phyloP scores from a whole-genome alignment of 2,888 invertebrate species.

The Bimastos eiseni region DNA sequence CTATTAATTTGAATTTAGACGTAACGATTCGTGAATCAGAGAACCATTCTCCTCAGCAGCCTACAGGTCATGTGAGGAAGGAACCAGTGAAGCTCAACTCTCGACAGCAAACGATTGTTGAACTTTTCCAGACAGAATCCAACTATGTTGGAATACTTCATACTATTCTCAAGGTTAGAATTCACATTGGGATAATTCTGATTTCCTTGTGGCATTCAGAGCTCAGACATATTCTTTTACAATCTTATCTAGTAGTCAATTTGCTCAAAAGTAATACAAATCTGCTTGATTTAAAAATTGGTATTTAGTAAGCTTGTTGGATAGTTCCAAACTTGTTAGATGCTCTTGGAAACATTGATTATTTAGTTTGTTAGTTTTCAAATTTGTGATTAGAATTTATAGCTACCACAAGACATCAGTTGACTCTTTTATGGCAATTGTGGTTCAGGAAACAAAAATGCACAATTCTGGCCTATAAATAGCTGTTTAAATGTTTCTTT shows the following conservation, averaged over 20 bases:
- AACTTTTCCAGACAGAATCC: slow-evolving; percentile 91
- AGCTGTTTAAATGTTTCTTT: no score
- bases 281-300: neutral
- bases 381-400: no score
- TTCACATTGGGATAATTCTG: neutral
- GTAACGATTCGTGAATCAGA: neutral
- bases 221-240: neutral
- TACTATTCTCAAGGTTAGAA: slow-evolving; percentile 78
- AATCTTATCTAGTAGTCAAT: neutral
- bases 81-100: neutral
- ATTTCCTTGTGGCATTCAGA: neutral
- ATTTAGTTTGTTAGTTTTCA: no score
- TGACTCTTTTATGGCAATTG: no score
- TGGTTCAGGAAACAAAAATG: no score
- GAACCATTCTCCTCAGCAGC: slow-evolving; percentile 4
- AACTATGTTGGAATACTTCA: slow-evolving; percentile 94
- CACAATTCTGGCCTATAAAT: no score
- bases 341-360: no score
- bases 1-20: slow-evolving; percentile 6
- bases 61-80: neutral
- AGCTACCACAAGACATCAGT: no score
- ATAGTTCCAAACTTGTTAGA: no score
- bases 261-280: neutral
- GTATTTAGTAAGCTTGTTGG: neutral
- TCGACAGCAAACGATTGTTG: slow-evolving; percentile 63